These are phyloP conservation scores for Beris chalybata DNA, from an alignment of 2,888 invertebrate genomes.

Conservation along the genomic window DNA sequence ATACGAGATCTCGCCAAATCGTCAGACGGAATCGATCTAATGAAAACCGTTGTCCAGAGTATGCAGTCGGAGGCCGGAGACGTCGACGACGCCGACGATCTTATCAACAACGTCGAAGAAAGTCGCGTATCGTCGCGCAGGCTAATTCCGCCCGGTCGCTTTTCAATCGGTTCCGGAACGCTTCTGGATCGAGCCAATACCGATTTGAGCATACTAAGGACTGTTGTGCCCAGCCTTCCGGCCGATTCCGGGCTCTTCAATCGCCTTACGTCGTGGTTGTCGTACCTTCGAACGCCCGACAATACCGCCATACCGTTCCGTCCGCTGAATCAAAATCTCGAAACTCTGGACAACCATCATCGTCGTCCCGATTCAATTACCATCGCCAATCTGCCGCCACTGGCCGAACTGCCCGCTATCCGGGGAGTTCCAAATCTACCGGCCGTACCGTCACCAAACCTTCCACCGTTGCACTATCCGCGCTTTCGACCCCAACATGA, in stretches of 20 bases:
- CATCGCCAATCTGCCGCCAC: neutral
- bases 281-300: neutral
- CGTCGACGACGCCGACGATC: neutral
- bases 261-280: neutral
- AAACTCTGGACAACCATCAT: neutral
- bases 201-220: neutral
- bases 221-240: neutral
- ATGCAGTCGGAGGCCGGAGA: neutral
- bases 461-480: no score
- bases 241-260: neutral
- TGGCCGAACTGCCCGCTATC: neutral
- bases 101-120: neutral
- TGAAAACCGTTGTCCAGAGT: slow-evolving; percentile 4
- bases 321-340: neutral
- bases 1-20: slow-evolving; percentile 32
- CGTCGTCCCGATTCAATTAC: neutral
- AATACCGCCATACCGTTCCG: neutral
- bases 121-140: neutral
- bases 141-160: neutral
- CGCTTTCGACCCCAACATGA: no score
- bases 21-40: slow-evolving; percentile 30
- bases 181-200: neutral
- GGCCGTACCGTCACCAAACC: no score
- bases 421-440: neutral
- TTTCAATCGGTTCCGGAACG: neutral